Base-by-base conservation (phyloP, 2,797 vertebrate species). In the Ctenosaura bakeri region DNA sequence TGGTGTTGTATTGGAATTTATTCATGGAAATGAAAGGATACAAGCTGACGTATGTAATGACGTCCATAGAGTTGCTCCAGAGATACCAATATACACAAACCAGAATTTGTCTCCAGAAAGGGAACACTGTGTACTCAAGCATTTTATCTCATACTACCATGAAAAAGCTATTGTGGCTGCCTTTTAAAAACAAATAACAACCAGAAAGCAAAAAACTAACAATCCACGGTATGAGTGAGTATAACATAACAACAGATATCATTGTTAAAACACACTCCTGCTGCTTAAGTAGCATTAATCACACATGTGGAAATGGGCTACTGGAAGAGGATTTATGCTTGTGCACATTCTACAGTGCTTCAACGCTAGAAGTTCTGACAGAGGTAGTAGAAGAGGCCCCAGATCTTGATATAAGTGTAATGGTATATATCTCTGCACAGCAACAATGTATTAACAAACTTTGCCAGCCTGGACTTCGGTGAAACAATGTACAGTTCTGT, bases 1-100 rank as follows among this genome's bases (percentile, higher is more conserved):
- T 62, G 16, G 3, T 38, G 8, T 74, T 80, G 35, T 83, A 24
- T 16, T 88, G 66, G 29, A 4, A 9, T 69, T 64, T 38, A 50
- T 59, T 89, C 29, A 77, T 74, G 64, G 64, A 85, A 86, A 83
- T 66, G 64, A 26, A 78, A 52, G 54, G 29, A 32, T 79, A 18
- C 18, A 79, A 73, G 59, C 52, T 59, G 88, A 89, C 52, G 7
- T 87, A n/a, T 4, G 29, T 35, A 26, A 64, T 73, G 80, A 80
- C 46, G 12, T 52, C 52, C 3, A 2, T 26, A 22, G 62, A 71
- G 69, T 83, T 91, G 24, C 35, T 66, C 64, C 54, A 83, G n/a
- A n/a, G 42, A 82, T 85, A 86, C 74, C 76, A 76, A 66, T 83
- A 81, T 54, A 86, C 16, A 35, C 35, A 38, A 74, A 84, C 66